Conservation (phyloP, 2,888 invertebrate genomes). For the Sussaba pulchella region DNA sequence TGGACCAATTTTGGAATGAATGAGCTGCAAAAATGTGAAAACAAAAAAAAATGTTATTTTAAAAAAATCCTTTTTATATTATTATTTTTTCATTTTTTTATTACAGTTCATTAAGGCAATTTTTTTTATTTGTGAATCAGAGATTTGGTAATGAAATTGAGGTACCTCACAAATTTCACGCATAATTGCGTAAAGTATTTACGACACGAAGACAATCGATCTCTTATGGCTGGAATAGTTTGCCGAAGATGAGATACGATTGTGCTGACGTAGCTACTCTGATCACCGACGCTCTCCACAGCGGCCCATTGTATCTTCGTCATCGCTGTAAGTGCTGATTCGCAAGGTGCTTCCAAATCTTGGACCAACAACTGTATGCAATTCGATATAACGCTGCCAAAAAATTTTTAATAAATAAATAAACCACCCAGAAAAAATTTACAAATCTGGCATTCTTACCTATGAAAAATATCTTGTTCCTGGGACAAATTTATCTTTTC, state of each 20-base stretch:
- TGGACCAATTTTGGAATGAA: conserved; percentile 98
- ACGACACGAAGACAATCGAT: conserved; percentile 94
- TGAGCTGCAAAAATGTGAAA: conserved; percentile 86
- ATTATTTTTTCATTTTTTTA: too few species aligned
- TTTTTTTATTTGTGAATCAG: conserved; percentile 1
- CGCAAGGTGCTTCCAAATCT: conserved; percentile 97
- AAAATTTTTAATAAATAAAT: conserved; percentile 76
- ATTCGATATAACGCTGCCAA: conserved; percentile 89
- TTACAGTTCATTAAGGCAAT: neutral
- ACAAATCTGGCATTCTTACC: conserved; percentile 80
- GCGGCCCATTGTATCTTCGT: conserved; percentile 97
- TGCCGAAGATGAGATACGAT: conserved; percentile 94
- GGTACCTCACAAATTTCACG: conserved; percentile 95
- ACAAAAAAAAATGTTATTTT: neutral
- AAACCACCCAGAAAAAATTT: neutral
- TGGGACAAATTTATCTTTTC: conserved; percentile 93
- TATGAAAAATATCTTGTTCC: conserved; percentile 96
- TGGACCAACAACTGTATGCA: conserved; percentile 97
- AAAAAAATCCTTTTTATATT: too few species aligned
- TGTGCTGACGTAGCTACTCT: conserved; percentile 96
- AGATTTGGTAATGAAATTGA: conserved; percentile 28
- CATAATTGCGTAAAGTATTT: conserved; percentile 99
- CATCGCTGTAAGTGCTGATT: conserved; percentile 96
- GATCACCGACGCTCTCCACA: conserved; percentile 97
- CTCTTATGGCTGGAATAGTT: conserved; percentile 94